Base-by-base conservation (phyloP, 2,888 invertebrate species). In the Dorcus hopei region DNA sequence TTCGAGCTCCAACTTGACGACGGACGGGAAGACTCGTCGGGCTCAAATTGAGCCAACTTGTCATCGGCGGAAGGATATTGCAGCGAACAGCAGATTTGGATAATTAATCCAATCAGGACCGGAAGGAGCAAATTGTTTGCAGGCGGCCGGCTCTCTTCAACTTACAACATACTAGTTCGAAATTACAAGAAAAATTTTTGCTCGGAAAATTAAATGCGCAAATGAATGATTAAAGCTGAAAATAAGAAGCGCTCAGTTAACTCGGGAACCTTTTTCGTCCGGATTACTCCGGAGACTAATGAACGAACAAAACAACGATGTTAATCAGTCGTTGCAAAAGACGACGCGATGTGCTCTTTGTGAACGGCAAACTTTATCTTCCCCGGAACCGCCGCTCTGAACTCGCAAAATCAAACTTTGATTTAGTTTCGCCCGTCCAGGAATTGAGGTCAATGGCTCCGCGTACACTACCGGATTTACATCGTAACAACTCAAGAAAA, bases 201-300 rank as follows among this genome's bases (percentile, higher is more conserved):
- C 26, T 33, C 52, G 58, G 62, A 57, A 65, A 70, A 71, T 71
- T 69, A 69, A 68, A 68, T 68, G 69, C 69, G 66, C 68, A 69
- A 69, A 69, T 70, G 68, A 69, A 70, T 71, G 71, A 72, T 72
- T 71, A 72, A 71, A 72, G 63, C 72, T 68, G 68, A 65, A 69
- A 67, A 69, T 72, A 67, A 69, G 64, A 56, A 64, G 64, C 66
- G 66, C 65, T 66, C 70, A 63, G 65, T 63, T 70, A 68, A 63
- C 66, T 26, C 40, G 54, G 54, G 52, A 47, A 54, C 39, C 40
- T 57, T 52, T 41, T 49, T 70, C 70, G 70, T 73, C 69, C 61
- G 67, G 67, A 71, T 70, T 70, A 70, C 70, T 68, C 67, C 55
- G 49, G 70, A 70, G 71, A 69, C 68, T 70, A 71, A 70, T 68